A percentile compares a stretch with the other conserved stretches of the same genome.
Evolutionary conservation across 2,113 vertebrate genomes (phyloP).

Genomic region (Petrocephalus microphthalmus): DNA sequence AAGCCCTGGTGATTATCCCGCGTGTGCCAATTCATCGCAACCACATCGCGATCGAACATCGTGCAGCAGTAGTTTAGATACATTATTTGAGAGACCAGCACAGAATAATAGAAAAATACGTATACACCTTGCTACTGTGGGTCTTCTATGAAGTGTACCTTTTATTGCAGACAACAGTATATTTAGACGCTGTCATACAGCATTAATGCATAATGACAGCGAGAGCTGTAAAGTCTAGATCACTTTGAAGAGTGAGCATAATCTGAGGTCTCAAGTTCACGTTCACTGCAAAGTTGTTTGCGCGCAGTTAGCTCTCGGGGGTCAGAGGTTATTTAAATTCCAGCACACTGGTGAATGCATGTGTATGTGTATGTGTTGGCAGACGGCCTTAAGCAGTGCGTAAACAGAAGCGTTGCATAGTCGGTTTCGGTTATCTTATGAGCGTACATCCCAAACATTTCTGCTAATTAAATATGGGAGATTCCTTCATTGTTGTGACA

Average conservation of each 20-base stretch:
- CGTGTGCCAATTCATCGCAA: too few relatives aligned
- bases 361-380: slow-evolving; percentile 23
- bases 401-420: slow-evolving; percentile 32
- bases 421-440: slow-evolving; percentile 27
- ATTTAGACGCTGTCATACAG: not conserved
- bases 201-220: not conserved
- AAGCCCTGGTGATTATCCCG: too few relatives aligned
- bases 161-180: not conserved
- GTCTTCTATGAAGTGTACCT: not conserved
- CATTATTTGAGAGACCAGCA: not conserved
- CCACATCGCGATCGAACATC: too few relatives aligned
- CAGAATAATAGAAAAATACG: not conserved
- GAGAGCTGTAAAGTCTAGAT: not conserved
- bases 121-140: not conserved
- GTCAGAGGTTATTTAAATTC: slow-evolving; percentile 38
- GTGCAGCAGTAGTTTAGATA: too few relatives aligned
- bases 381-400: slow-evolving; percentile 11
- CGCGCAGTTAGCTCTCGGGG: not conserved
- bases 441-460: slow-evolving; percentile 32
- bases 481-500: slow-evolving; percentile 29
- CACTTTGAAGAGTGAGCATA: not conserved
- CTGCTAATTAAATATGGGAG: slow-evolving; percentile 37
- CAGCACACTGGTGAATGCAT: not conserved
- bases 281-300: not conserved
- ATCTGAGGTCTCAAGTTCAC: not conserved